A percentile compares a stretch with the other conserved stretches of the same genome.
These are phyloP conservation scores for Mizuhopecten yessoensis DNA, from an alignment of 1,140 invertebrate species.

Conservation along the genomic window DNA sequence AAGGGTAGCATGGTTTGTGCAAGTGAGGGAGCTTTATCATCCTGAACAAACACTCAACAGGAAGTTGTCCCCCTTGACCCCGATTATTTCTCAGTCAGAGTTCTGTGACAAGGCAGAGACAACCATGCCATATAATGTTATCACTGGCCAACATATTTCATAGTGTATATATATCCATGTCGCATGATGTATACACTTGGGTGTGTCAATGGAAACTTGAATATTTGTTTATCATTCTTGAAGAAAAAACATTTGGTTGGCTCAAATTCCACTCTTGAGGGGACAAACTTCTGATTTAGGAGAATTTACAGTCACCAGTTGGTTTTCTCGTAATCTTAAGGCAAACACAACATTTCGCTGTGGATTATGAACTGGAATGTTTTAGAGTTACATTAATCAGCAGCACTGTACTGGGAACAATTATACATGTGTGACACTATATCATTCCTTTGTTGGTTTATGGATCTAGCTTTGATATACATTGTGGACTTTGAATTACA, in stretches of 20 bases:
- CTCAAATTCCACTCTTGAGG: neutral
- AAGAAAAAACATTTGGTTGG: neutral
- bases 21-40: neutral
- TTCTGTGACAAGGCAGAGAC: neutral
- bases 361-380: neutral
- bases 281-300: neutral
- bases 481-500: neutral
- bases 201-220: neutral
- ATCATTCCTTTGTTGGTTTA: neutral
- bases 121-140: constrained; percentile 20
- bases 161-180: neutral
- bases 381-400: neutral
- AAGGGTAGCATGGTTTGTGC: neutral
- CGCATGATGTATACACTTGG: neutral
- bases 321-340: too few relatives aligned
- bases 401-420: neutral
- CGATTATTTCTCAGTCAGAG: neutral
- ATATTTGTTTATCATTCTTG: neutral
- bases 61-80: constrained; percentile 36
- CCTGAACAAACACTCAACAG: neutral
- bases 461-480: neutral
- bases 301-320: neutral
- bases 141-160: neutral
- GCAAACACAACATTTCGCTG: neutral
- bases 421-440: neutral